phyloP scores from a whole-genome alignment of 2,113 vertebrate genomes.

The Zosterops borbonicus region DNA sequence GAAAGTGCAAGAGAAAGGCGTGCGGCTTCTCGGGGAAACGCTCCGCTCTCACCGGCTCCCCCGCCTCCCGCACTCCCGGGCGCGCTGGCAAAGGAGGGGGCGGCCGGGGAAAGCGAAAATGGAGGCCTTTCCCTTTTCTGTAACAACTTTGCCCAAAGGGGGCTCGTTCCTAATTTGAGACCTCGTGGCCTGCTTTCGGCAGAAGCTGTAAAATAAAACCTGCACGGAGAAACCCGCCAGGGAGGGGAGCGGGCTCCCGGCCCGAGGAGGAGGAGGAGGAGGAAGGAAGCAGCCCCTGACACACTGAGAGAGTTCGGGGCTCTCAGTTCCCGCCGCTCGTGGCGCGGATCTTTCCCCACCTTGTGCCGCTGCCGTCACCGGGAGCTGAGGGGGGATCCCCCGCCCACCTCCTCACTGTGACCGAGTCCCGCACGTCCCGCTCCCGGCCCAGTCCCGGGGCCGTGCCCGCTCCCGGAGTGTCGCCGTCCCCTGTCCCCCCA shows the following conservation, averaged over 20 bases:
- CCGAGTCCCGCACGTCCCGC: not conserved
- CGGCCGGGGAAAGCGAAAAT: not conserved
- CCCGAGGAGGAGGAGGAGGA: constrained; percentile 21
- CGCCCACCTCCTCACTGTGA: not conserved
- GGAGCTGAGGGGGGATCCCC: not conserved
- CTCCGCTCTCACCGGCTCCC: not conserved
- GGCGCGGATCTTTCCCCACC: not conserved
- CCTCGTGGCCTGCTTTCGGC: constrained; percentile 52
- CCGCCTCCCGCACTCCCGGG: not conserved
- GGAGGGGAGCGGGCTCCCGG: not conserved
- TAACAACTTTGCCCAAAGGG: constrained; percentile 41
- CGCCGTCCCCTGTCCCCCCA: not conserved
- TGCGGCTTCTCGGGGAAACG: not conserved
- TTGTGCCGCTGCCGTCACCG: not conserved
- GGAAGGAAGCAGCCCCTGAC: not conserved
- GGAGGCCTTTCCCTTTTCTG: constrained; percentile 25
- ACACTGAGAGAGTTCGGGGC: not conserved
- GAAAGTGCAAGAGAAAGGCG: not conserved
- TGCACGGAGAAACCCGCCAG: not conserved
- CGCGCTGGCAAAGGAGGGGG: not conserved
- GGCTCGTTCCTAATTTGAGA: constrained; percentile 47
- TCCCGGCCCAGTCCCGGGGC: not conserved
- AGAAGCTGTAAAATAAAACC: not conserved
- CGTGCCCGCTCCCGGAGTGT: not conserved
- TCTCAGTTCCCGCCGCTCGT: not conserved